Evolutionary conservation across 2,113 vertebrate genomes (phyloP).

Genomic region (Eulemur macaco): DNA sequence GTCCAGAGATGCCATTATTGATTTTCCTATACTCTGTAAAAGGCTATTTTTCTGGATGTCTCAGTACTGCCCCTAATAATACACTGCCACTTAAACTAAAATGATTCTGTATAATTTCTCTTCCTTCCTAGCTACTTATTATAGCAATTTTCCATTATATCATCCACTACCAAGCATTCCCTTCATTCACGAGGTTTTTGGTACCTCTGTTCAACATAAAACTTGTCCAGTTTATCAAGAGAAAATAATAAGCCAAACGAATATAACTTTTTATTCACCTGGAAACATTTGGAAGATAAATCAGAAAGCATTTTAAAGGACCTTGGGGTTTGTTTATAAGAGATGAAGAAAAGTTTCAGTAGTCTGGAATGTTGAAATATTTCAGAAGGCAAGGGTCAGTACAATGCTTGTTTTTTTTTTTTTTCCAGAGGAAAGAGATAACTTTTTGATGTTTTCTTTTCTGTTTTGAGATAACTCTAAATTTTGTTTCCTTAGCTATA

Average conservation of each 20-base stretch:
- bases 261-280: conserved; percentile 26
- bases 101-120: background rate
- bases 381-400: conserved; percentile 55
- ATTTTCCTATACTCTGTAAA: background rate
- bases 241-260: background rate
- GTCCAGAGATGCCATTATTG: background rate
- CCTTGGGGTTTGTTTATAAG: conserved; percentile 35
- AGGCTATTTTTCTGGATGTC: background rate
- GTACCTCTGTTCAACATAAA: conserved; percentile 44
- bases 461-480: conserved; percentile 48
- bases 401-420: conserved; percentile 63
- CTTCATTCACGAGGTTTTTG: conserved; percentile 28
- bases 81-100: background rate
- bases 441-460: conserved; percentile 45
- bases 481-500: conserved; percentile 53
- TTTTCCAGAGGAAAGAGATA: conserved; percentile 29
- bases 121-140: background rate
- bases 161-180: conserved; percentile 22
- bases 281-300: conserved; percentile 52
- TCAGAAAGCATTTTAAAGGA: conserved; percentile 52
- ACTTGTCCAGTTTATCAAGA: conserved; percentile 3
- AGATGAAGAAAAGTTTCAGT: conserved; percentile 31
- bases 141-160: conserved; percentile 55
- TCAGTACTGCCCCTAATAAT: background rate
- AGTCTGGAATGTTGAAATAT: conserved; percentile 62